Base-by-base conservation (phyloP, 2,797 vertebrate species). In the Erpetoichthys calabaricus region DNA sequence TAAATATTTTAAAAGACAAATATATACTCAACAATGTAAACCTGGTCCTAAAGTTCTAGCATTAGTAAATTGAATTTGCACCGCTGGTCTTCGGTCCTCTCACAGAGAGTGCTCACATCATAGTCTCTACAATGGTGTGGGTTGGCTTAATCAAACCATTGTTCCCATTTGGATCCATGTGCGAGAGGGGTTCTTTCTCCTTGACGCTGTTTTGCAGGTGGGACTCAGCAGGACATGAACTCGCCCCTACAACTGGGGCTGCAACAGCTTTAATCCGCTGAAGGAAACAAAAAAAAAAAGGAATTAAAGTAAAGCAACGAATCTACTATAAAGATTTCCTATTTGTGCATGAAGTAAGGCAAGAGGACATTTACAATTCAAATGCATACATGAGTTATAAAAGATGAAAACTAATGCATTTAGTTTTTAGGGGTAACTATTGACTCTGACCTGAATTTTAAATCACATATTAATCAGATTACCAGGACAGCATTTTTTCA, bases 71-170 rank as follows among this genome's bases (percentile, higher is more conserved):
- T 82, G 88, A 88, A 80, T 86, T 87, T 86, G 84, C 76, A 85
- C 79, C 79, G 86, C 78, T 81, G 82, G 83, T 74, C 69, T 59
- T 65, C 51, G 72, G 75, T 74, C 73, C 78, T 84, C 79, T 86
- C 86, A 85, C 78, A 83, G 80, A 80, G 89, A 90, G 80, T 75
- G 79, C 71, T 96, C 88, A 98, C 94, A 99, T 98, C 86, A 86
- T 94, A 76, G 96, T 98, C 87, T 99, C 94, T 79, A 96, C 91
- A 74, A 97, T 83, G 86, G 93, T 91, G 83, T 93, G 92, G 64
- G 90, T 89, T 65, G 91, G 89, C 78, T 95, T 97, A 74, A 82
- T 83, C 75, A 91, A 85, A 64, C 84, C 76, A 44, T 87, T 89
- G 67, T 89, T 92, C 53, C 80, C 73, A 55, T 86, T 89, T 62